A percentile compares a stretch with the other conserved stretches of the same genome.
These are phyloP conservation scores for Phalera bucephala DNA, from an alignment of 2,888 invertebrate genomes.

Conservation along the genomic window DNA sequence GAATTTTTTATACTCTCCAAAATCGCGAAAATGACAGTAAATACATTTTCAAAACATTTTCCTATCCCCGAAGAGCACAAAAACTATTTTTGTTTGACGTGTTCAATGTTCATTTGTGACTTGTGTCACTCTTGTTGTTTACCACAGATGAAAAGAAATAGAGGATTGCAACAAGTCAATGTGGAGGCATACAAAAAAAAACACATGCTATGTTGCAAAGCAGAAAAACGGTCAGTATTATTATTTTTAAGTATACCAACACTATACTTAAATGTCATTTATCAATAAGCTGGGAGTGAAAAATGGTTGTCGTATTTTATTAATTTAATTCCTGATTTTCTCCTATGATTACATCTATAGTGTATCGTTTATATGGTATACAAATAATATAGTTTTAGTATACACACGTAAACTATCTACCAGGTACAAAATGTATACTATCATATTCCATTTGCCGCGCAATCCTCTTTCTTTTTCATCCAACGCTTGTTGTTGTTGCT, in stretches of 20 bases:
- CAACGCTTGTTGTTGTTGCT: constrained; percentile 28
- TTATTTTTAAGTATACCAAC: too few species aligned
- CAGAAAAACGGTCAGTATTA: too few species aligned
- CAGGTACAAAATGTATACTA: background rate
- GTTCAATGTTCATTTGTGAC: constrained; percentile 80
- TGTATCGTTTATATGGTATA: constrained; percentile 16
- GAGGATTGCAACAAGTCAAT: too few species aligned
- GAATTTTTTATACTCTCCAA: constrained; percentile 63
- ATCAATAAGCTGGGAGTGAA: constrained; percentile 10
- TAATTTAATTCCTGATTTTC: too few species aligned
- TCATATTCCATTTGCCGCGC: constrained; percentile 51
- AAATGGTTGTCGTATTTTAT: constrained; percentile 41
- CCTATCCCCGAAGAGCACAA: constrained; percentile 63
- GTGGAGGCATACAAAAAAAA: too few species aligned
- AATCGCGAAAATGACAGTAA: constrained; percentile 66
- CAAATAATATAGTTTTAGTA: too few species aligned
- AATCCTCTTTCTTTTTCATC: constrained; percentile 45
- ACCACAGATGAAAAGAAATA: background rate
- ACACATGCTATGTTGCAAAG: too few species aligned
- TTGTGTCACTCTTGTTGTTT: constrained; percentile 4
- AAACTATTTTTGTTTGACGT: constrained; percentile 78
- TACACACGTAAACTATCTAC: background rate
- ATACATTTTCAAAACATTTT: constrained; percentile 81
- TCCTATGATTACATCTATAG: constrained; percentile 8
- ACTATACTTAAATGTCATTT: constrained; percentile 11